Conservation (phyloP, 2,888 invertebrate genomes). For the Pycnomerus fuliginosus region DNA sequence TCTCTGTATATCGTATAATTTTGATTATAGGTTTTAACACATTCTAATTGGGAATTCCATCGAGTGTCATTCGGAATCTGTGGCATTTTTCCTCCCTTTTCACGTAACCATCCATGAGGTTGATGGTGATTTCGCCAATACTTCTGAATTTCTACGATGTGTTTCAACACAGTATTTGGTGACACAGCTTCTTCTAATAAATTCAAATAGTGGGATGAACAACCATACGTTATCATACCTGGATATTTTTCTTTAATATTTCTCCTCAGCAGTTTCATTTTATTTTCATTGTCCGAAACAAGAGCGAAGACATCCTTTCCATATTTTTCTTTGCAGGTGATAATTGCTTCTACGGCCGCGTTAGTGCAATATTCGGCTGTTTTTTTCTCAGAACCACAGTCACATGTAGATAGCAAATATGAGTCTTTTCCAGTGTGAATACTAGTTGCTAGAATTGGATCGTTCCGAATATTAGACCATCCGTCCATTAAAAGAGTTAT, state of each 20-base stretch:
- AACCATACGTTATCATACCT: not conserved
- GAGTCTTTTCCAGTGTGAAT: not conserved
- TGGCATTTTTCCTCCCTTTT: not conserved
- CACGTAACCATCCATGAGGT: not conserved
- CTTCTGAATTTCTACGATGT: not conserved
- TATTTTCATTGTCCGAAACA: not conserved
- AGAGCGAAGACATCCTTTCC: not conserved
- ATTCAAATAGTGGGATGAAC: not conserved
- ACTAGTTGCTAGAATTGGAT: not conserved
- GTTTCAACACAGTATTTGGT: not conserved
- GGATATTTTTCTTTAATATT: not conserved
- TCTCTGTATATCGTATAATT: not conserved
- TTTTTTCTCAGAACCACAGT: not conserved
- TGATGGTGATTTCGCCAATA: not conserved
- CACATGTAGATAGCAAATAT: not conserved
- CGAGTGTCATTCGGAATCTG: not conserved
- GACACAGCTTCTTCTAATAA: not conserved
- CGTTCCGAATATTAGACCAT: slow-evolving; percentile 1
- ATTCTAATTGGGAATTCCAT: not conserved
- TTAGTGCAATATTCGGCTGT: not conserved
- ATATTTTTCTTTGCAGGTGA: not conserved
- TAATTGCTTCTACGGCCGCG: not conserved
- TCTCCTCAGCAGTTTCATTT: not conserved
- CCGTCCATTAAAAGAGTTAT: not conserved
- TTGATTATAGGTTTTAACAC: not conserved